Conservation (phyloP, 2,888 invertebrate species). For the Papilio protenor region DNA sequence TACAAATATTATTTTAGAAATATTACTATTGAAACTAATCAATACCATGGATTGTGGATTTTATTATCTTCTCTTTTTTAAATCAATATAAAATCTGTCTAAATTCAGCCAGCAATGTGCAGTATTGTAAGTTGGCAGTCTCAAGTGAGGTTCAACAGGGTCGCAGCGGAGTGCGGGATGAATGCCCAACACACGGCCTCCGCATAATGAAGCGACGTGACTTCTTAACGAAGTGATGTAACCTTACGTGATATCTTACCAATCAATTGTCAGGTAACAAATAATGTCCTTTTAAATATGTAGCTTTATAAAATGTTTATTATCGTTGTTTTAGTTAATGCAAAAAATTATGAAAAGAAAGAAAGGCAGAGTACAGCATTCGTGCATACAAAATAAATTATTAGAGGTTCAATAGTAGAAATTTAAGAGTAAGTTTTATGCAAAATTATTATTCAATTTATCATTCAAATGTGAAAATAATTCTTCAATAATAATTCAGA, state of each 20-base stretch:
- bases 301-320: not conserved
- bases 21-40: not conserved
- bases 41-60: not conserved
- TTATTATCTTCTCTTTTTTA: not conserved
- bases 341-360: too few species aligned
- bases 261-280: not conserved
- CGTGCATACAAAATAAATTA: too few species aligned
- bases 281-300: not conserved
- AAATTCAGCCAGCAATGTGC: not conserved
- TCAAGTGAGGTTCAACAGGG: slow-evolving; percentile 9
- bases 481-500: too few species aligned
- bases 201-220: slow-evolving; percentile 18
- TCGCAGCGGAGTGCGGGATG: not conserved
- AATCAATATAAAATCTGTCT: not conserved
- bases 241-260: not conserved
- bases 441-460: too few species aligned
- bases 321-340: not conserved
- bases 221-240: slow-evolving; percentile 6
- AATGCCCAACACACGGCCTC: not conserved
- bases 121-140: slow-evolving; percentile 13
- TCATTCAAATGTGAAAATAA: too few species aligned
- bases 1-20: too few species aligned
- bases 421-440: too few species aligned
- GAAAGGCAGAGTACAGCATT: too few species aligned
- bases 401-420: too few species aligned